These are phyloP conservation scores for Myocastor coypus DNA, from an alignment of 2,113 vertebrate genomes.

Conservation along the genomic window DNA sequence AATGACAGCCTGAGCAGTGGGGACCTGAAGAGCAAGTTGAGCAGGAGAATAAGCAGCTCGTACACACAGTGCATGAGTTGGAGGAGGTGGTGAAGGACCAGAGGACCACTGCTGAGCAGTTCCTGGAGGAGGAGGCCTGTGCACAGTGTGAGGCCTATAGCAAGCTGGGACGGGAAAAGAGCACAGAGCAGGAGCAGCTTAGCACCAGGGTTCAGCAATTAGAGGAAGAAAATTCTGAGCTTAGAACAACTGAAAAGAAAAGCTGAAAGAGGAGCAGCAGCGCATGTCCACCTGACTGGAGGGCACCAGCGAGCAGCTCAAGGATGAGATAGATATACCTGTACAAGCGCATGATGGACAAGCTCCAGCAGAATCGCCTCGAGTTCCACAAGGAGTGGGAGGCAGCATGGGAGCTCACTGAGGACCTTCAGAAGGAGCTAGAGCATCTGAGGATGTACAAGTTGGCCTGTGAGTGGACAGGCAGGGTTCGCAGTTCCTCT, in stretches of 20 bases:
- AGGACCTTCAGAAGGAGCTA: conserved; percentile 95
- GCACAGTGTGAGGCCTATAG: conserved; percentile 93
- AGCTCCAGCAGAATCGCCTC: conserved; percentile 93
- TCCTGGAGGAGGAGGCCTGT: conserved; percentile 90
- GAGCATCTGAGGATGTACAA: conserved; percentile 97
- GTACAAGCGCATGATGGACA: conserved; percentile 98
- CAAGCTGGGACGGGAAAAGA: conserved; percentile 95
- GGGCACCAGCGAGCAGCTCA: conserved; percentile 94
- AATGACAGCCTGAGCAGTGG: conserved; percentile 93
- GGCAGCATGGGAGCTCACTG: conserved; percentile 96
- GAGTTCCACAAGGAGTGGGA: conserved; percentile 97
- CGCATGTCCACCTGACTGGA: conserved; percentile 95
- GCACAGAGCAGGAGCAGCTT: conserved; percentile 93
- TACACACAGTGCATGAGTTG: conserved; percentile 97
- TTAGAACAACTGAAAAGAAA: conserved; percentile 91
- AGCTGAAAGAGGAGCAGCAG: conserved; percentile 96
- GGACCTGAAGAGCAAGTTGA: conserved; percentile 95
- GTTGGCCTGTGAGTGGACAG: conserved; percentile 92
- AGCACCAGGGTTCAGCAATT: conserved; percentile 92
- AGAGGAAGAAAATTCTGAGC: conserved; percentile 94
- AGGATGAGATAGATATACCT: conserved; percentile 97
- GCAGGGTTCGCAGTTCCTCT: conserved; percentile 90
- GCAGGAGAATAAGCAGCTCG: conserved; percentile 96
- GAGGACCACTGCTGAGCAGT: conserved; percentile 93
- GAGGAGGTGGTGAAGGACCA: conserved; percentile 98